Evolutionary conservation across 2,113 vertebrate species (phyloP), one percentile per base, ranked within the genome.

Genomic region (Vulpes vulpes): DNA sequence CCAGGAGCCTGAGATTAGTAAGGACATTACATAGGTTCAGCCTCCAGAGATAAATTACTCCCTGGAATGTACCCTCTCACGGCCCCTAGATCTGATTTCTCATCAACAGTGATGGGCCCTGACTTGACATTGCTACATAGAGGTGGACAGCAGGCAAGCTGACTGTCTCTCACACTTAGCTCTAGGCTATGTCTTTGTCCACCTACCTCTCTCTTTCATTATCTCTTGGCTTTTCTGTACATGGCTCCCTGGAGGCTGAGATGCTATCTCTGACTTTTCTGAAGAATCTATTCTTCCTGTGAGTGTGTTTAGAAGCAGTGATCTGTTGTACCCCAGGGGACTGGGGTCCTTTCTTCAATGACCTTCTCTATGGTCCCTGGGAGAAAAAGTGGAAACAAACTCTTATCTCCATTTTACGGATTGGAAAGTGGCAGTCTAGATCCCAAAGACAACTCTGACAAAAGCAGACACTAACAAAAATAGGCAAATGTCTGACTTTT

Each of bases 21-120:
- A 85, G 91, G 94, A 78, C 76, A 93, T 98, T 97, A 97, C 67
- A 30, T 84, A 89, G 91, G 62, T 91, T 88, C 96, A 95, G 97
- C 96, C 98, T 97, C 79, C 89, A 2, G 90, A 98, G 98, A 98
- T 97, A 96, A 98, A 98, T 98, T 84, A 90, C 93, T 95, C 79
- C 90, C 97, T 94, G 93, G 95, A 97, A 97, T 96, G 91, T 87
- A 81, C 96, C 97, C 97, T 97, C 79, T 91, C 89, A 57, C 78
- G 51, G 84, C 55, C 53, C 94, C 95, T 92, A 81, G 92, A 55
- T 98, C 97, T 97, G 81, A 43, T 81, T 97, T 98, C 71, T 97
- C 97, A 30, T 97, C 95, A 91, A 19, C 20, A 19, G 1, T 55
- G 30, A 78, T 60, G 80, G 84, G 55, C 43, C 60, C 87, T 5